Evolutionary conservation across 2,888 invertebrate genomes (phyloP).

Genomic region (Pemphredon lugubris): DNA sequence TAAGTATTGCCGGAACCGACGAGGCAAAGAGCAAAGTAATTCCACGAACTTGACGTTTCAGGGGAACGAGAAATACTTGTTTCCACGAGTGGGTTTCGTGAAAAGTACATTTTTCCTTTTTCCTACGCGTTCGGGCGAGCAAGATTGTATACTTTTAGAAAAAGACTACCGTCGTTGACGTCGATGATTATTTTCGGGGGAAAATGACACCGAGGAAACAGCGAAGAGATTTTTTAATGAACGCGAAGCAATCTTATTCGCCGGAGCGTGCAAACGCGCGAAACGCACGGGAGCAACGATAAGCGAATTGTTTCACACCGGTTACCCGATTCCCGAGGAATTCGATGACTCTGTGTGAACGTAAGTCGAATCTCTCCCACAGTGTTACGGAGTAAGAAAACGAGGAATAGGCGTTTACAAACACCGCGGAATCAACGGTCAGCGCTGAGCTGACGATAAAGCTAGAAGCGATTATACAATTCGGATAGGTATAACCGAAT

Average conservation of each 20-base stretch:
- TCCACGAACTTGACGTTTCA: background rate
- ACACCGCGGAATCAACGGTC: background rate
- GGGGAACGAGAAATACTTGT: background rate
- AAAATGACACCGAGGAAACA: too few species aligned
- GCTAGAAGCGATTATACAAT: too few species aligned
- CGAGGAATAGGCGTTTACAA: conserved; percentile 1
- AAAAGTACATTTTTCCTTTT: too few species aligned
- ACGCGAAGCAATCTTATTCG: background rate
- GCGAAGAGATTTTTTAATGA: too few species aligned
- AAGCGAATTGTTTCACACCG: conserved; percentile 47
- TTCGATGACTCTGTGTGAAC: conserved; percentile 60
- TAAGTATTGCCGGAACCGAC: too few species aligned
- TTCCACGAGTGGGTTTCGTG: too few species aligned
- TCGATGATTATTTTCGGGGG: too few species aligned
- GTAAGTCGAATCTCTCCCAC: conserved; percentile 13
- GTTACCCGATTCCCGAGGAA: conserved; percentile 62
- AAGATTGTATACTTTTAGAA: too few species aligned
- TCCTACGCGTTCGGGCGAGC: too few species aligned
- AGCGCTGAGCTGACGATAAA: background rate
- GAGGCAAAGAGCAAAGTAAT: background rate
- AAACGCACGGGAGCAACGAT: conserved; percentile 27
- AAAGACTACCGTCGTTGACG: too few species aligned
- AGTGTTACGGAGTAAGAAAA: conserved; percentile 5
- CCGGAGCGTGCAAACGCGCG: conserved; percentile 1
- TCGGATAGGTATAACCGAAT: too few species aligned